Base-by-base conservation (phyloP, 1,140 invertebrate genomes). In the Lysiphlebus fabarum region DNA sequence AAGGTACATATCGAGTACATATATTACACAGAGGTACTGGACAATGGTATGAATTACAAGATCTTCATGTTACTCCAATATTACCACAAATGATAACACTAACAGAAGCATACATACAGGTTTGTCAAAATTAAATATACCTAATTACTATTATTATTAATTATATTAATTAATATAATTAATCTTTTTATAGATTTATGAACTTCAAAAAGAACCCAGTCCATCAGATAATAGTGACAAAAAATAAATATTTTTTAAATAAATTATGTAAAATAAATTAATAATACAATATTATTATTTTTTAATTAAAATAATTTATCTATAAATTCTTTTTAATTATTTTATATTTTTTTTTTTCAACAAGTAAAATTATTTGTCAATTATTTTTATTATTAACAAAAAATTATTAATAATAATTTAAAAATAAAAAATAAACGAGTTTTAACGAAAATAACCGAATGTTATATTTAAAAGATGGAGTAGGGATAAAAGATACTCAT, bases 1-100 rank as follows among this genome's bases (percentile, higher is more conserved):
- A 93, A 71, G 94, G 94, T 11, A 97, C 93, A 0, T 99, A 99
- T 78, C 86, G 96, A 62, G 93, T 94, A 10, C 96, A 99, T 75
- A 89, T 99, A 48, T 81, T 99, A 42, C 97, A 99, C 70, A 93
- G 95, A 82, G 93, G 94, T 55, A 88, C 87, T 43, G 86, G 87
- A 3, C 87, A 90, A 69, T 91, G 88, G 88, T 90, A 96, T 74
- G 97, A 99, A 82, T 87, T 99, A 84, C 97, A 99, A 82, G 97
- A 99, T 86, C 83, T 99, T 37, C 97, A 99, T 73, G 96, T 99
- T 0, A 96, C 90, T 5, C 95, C 96, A 75, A 98, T 99, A 72
- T 82, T 99, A 17, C 96, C 97, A 4, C 96, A 99, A 77, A 99
- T 99, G 95, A 99, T 99, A 61, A 98, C 98, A 0, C 82, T 99